Percentiles rank a stretch among this genome's conserved stretches.
These are phyloP conservation scores for Labeo rohita DNA, from an alignment of 2,113 vertebrate species.

Conservation along the genomic window DNA sequence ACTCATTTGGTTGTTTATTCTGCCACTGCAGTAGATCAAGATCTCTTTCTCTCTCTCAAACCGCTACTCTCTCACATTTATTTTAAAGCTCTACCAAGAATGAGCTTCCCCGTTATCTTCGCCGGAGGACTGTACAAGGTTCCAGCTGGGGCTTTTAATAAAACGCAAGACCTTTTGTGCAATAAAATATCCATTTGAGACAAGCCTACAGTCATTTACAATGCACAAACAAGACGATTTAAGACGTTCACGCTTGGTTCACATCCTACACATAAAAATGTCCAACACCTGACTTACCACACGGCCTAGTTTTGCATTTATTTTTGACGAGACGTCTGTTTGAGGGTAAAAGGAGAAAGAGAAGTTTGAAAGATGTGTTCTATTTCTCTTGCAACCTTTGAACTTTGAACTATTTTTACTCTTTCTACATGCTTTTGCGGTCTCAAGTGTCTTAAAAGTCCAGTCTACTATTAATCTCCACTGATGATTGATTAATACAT, in stretches of 20 bases:
- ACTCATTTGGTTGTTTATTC: neutral
- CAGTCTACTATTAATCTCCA: neutral
- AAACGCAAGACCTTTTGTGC: neutral
- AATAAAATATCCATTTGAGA: neutral
- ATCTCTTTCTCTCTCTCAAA: neutral
- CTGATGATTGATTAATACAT: conserved; percentile 53
- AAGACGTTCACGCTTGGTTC: conserved; percentile 53
- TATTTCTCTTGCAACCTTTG: neutral
- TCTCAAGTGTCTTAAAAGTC: neutral
- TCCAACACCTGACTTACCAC: neutral
- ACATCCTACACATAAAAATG: neutral
- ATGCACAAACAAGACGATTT: neutral
- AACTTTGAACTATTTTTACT: neutral
- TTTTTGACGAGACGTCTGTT: conserved; percentile 5
- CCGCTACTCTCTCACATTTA: neutral
- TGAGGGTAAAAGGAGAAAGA: neutral
- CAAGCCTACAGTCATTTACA: neutral
- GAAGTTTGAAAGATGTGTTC: neutral
- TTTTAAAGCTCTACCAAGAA: conserved; percentile 4
- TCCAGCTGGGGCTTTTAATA: conserved; percentile 26
- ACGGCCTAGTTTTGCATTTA: neutral
- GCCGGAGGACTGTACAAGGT: neutral
- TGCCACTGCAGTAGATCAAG: neutral
- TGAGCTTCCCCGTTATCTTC: neutral
- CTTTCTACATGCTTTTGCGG: conserved; percentile 12